Evolutionary conservation across 2,113 vertebrate species (phyloP).

Genomic region (Jaculus jaculus): DNA sequence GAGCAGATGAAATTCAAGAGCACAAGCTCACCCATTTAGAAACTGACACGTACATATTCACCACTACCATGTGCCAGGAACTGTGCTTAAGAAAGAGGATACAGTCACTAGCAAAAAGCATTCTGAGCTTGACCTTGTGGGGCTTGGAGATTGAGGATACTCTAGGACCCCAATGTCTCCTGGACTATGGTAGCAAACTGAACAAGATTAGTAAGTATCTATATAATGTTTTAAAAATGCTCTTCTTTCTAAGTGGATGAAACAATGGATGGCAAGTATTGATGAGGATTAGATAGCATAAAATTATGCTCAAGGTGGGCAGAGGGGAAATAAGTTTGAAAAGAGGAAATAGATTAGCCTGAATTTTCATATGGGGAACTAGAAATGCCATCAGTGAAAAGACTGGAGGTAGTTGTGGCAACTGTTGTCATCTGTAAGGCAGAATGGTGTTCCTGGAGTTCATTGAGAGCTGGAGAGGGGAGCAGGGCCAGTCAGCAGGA

Average conservation of each 20-base stretch:
- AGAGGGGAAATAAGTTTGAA: neutral
- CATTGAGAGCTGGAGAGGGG: neutral
- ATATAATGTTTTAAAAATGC: constrained; percentile 4
- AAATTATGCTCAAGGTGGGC: neutral
- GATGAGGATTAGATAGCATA: neutral
- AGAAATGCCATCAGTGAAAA: neutral
- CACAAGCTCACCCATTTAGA: neutral
- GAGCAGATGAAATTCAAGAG: neutral
- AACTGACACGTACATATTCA: neutral
- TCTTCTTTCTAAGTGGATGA: neutral
- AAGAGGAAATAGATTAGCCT: neutral
- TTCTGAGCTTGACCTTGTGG: neutral
- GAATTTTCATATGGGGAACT: neutral
- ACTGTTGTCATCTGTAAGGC: no score
- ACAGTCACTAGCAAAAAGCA: neutral
- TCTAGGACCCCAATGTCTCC: neutral
- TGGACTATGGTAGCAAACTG: neutral
- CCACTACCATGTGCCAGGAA: neutral
- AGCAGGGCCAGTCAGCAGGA: neutral
- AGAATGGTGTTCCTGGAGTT: neutral
- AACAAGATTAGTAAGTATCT: neutral
- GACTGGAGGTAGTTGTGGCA: neutral
- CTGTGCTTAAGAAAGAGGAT: neutral
- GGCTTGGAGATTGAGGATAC: neutral
- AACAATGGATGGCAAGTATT: constrained; percentile 3